These are phyloP conservation scores for Trematomus bernacchii DNA, from an alignment of 2,797 vertebrate genomes.

Conservation along the genomic window DNA sequence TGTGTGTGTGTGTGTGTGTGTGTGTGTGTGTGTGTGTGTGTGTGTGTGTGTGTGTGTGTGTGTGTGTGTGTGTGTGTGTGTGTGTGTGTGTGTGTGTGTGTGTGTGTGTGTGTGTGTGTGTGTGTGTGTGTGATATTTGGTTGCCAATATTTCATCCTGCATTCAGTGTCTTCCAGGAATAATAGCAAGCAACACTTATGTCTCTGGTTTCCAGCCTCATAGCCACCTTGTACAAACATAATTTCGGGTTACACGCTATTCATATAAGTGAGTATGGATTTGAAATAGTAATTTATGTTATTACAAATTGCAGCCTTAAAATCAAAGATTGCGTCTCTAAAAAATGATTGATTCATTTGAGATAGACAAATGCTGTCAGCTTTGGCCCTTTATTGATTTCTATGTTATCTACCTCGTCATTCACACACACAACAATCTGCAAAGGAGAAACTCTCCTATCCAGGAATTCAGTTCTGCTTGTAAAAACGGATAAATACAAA, in stretches of 20 bases:
- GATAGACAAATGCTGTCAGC: not conserved
- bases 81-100: not conserved
- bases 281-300: not conserved
- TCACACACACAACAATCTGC: conserved; percentile 1
- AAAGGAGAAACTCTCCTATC: not conserved
- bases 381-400: conserved; percentile 1
- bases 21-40: conserved; percentile 2
- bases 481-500: too few species aligned
- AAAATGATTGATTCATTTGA: not conserved
- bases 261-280: not conserved
- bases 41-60: conserved; percentile 2
- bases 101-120: not conserved
- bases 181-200: not conserved
- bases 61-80: not conserved
- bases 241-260: not conserved
- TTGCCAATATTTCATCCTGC: conserved; percentile 1
- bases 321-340: not conserved
- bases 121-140: not conserved
- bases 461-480: not conserved
- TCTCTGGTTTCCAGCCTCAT: not conserved
- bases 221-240: not conserved
- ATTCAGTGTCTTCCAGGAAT: not conserved
- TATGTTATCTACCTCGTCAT: conserved; percentile 1
- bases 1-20: not conserved
- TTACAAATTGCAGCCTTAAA: not conserved